These are phyloP conservation scores for Morone chrysops DNA, from an alignment of 2,113 vertebrate genomes.

Conservation along the genomic window DNA sequence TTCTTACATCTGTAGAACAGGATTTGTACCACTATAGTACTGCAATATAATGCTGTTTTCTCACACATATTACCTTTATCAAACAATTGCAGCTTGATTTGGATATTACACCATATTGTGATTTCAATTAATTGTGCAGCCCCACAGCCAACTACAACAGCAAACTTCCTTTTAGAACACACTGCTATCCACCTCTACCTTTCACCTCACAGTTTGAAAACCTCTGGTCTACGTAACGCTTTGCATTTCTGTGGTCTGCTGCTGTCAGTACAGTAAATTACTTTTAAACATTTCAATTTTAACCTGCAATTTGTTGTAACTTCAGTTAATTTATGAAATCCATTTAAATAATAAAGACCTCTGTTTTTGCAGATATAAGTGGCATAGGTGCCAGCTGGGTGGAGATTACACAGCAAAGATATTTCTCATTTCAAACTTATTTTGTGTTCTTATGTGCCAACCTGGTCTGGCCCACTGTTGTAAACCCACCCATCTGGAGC, in stretches of 20 bases:
- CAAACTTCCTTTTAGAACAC: no score
- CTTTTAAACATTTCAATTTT: neutral
- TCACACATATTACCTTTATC: no score
- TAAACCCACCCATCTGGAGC: neutral
- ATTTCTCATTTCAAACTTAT: constrained; percentile 1
- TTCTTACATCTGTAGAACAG: no score
- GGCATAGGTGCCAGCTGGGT: neutral
- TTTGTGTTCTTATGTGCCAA: neutral
- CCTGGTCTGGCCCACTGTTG: neutral
- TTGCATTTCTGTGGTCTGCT: neutral
- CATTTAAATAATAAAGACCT: neutral
- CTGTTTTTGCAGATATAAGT: neutral
- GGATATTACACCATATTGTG: no score
- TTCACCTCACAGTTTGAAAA: neutral
- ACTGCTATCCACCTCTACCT: no score
- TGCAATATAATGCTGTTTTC: no score
- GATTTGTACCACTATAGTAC: no score
- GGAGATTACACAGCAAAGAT: neutral
- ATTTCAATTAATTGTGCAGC: no score
- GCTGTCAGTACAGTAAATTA: neutral
- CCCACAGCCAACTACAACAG: no score
- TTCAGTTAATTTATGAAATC: neutral
- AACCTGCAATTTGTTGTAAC: neutral
- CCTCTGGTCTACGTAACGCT: neutral
- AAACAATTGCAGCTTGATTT: no score